These are phyloP conservation scores for Oxyura jamaicensis DNA, from an alignment of 2,113 vertebrate species.

Conservation along the genomic window DNA sequence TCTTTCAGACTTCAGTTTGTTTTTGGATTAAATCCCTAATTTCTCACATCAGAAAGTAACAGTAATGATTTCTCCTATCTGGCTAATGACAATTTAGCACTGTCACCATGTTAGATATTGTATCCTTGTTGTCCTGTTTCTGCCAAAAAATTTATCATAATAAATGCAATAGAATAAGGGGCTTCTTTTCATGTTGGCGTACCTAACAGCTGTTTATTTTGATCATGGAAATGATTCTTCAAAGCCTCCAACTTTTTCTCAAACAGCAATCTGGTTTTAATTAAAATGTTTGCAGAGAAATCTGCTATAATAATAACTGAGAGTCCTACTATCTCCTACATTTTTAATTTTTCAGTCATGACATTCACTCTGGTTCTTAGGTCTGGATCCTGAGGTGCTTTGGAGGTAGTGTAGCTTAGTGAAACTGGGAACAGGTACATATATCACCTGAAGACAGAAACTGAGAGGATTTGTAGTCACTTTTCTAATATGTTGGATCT, in stretches of 20 bases:
- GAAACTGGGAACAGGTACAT: neutral
- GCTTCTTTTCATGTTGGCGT: constrained; percentile 45
- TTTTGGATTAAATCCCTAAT: constrained; percentile 54
- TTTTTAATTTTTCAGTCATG: neutral
- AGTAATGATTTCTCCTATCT: constrained; percentile 49
- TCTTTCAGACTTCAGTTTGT: neutral
- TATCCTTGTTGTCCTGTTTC: constrained; percentile 38
- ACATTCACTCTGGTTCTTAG: neutral
- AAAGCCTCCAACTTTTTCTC: constrained; percentile 37
- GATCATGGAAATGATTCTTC: constrained; percentile 2
- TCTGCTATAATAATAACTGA: neutral
- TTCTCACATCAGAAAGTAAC: constrained; percentile 47
- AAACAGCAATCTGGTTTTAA: constrained; percentile 45
- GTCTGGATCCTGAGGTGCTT: neutral
- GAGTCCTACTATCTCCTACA: neutral
- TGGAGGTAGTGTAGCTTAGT: neutral
- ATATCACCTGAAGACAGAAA: neutral
- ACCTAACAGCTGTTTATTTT: constrained; percentile 61
- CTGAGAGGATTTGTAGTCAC: neutral
- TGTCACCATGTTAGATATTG: constrained; percentile 28
- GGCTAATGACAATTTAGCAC: constrained; percentile 55
- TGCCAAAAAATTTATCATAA: constrained; percentile 57
- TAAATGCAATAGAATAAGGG: constrained; percentile 33
- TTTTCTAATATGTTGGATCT: neutral
- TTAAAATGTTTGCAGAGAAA: constrained; percentile 32